A percentile compares a stretch with the other conserved stretches of the same genome.
Conservation (phyloP, 2,797 vertebrate species). For the Neoniphon sammara region DNA sequence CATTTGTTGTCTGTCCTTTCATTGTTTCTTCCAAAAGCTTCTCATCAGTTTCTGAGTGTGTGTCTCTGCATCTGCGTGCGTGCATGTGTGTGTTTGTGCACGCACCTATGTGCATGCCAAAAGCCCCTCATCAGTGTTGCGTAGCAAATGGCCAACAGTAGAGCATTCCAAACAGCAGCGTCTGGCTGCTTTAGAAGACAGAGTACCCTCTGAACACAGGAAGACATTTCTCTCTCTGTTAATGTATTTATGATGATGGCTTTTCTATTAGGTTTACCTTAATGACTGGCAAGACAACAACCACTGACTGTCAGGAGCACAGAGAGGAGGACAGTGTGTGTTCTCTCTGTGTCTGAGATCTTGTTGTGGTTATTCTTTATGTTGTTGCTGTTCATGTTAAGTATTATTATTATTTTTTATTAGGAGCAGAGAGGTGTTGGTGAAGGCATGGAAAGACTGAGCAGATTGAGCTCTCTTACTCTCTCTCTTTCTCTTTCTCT, state of each 20-base stretch:
- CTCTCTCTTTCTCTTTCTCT: too few relatives aligned
- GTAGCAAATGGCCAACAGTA: conserved; percentile 77
- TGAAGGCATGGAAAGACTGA: too few relatives aligned
- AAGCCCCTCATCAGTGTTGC: conserved; percentile 78
- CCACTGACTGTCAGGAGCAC: conserved; percentile 64
- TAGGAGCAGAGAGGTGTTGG: too few relatives aligned
- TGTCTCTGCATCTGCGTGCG: conserved; percentile 1
- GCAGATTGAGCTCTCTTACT: too few relatives aligned
- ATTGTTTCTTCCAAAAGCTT: conserved; percentile 52
- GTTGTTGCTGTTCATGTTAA: too few relatives aligned
- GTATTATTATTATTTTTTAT: too few relatives aligned
- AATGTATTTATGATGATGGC: conserved; percentile 81
- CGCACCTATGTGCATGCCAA: conserved; percentile 72
- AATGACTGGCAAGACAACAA: conserved; percentile 76
- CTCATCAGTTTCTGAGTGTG: conserved; percentile 40
- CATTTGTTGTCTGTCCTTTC: conserved; percentile 62
- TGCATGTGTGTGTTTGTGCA: conserved; percentile 23
- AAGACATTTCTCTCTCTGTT: conserved; percentile 79
- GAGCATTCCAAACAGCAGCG: conserved; percentile 76
- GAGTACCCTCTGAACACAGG: conserved; percentile 75
- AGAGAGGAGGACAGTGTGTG: conserved; percentile 38
- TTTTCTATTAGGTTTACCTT: conserved; percentile 81
- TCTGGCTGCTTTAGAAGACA: conserved; percentile 78
- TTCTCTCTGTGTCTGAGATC: background rate
- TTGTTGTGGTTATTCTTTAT: too few relatives aligned